These are phyloP conservation scores for Drosophila subsilvestris DNA, from an alignment of 2,888 invertebrate species.

Conservation along the genomic window DNA sequence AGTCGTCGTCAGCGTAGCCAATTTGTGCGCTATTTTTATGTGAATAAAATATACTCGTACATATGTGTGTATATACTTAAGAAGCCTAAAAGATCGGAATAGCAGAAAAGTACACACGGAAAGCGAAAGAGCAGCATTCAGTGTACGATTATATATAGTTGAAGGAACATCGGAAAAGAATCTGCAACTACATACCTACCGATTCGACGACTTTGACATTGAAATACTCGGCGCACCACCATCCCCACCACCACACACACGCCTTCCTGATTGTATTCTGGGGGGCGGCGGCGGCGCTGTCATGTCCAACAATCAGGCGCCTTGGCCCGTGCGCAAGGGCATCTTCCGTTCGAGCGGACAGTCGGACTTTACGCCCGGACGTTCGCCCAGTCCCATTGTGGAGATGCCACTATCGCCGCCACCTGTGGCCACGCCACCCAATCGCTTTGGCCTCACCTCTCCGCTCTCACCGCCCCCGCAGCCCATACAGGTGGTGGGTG, in stretches of 20 bases:
- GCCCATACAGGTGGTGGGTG: constrained; percentile 74
- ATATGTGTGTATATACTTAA: constrained; percentile 29
- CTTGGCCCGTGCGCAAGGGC: constrained; percentile 90
- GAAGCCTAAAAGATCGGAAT: constrained; percentile 11
- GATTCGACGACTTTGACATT: constrained; percentile 45
- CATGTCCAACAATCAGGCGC: constrained; percentile 86
- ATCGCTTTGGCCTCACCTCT: constrained; percentile 53
- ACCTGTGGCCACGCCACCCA: constrained; percentile 34
- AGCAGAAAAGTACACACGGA: constrained; percentile 11
- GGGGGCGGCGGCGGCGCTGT: neutral
- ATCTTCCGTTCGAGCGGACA: constrained; percentile 85
- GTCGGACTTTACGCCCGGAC: constrained; percentile 83
- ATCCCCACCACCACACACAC: neutral
- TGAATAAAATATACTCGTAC: constrained; percentile 53
- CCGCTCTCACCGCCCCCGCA: constrained; percentile 81
- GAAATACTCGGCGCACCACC: constrained; percentile 14
- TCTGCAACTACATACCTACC: constrained; percentile 7
- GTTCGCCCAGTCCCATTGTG: constrained; percentile 84
- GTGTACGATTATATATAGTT: constrained; percentile 18
- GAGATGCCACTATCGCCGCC: constrained; percentile 84
- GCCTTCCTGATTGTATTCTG: constrained; percentile 10
- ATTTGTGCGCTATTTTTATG: constrained; percentile 77
- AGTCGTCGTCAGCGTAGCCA: constrained; percentile 52
- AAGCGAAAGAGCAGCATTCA: neutral
- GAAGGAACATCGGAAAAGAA: constrained; percentile 22